Conservation (phyloP, 1,140 invertebrate species). For the Nymphalis io region DNA sequence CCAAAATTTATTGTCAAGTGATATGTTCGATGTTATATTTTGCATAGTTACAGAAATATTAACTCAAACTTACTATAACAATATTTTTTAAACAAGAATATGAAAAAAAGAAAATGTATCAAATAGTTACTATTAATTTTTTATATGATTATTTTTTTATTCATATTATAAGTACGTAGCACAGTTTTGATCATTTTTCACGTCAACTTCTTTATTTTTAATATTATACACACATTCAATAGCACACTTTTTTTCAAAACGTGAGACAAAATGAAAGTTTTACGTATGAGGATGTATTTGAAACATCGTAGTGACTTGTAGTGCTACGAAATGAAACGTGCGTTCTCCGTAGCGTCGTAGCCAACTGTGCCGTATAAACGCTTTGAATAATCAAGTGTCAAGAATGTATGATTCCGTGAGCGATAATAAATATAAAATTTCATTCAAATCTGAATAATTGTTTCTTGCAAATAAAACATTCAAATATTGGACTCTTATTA, state of each 20-base stretch:
- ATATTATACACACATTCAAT: neutral
- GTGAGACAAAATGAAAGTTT: neutral
- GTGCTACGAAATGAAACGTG: conserved; percentile 33
- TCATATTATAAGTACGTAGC: neutral
- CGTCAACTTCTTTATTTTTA: neutral
- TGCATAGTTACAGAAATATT: conserved; percentile 33
- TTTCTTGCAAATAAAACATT: too few relatives aligned
- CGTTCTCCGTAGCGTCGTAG: conserved; percentile 51
- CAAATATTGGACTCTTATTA: too few relatives aligned
- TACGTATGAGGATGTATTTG: neutral
- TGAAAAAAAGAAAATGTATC: neutral
- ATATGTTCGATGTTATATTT: conserved; percentile 34
- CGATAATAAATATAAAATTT: too few relatives aligned
- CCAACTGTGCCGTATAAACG: conserved; percentile 33
- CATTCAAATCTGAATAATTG: too few relatives aligned
- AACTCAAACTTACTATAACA: neutral
- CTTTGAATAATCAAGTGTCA: neutral
- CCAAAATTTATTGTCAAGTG: conserved; percentile 44
- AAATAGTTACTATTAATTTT: neutral
- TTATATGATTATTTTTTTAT: neutral
- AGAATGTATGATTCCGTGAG: neutral
- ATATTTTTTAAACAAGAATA: too few relatives aligned
- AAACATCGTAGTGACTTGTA: conserved; percentile 37
- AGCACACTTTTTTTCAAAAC: neutral
- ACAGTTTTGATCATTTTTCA: neutral